Evolutionary conservation across 2,888 invertebrate genomes (phyloP), one percentile per base, ranked within the genome.

Genomic region (Syrphus vitripennis): DNA sequence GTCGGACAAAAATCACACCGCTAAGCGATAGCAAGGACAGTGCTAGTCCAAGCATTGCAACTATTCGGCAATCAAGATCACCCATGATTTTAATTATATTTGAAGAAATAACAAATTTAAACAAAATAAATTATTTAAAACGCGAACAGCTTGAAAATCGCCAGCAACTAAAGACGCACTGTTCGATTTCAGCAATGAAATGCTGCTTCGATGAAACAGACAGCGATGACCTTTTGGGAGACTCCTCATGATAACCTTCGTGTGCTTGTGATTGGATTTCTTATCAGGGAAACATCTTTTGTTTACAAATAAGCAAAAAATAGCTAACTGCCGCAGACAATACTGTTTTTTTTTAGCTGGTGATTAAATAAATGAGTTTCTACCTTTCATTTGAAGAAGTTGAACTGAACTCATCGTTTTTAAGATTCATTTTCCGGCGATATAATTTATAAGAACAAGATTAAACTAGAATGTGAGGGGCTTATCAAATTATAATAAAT

Each of bases 1-100:
- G 81, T 2, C 83, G 70, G 12, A 71, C 45, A 55, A 81, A 81
- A 12, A 81, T 67, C 29, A 77, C 55, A 1, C 81, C 67, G 31
- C 77, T 53, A 4, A 81, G 48, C 10, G 65, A 67, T 2, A 86
- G 48, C 10, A 81, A 53, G 7, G 77, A 67, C 3, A 86, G 12
- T 0, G 81, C 69, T 12, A 81, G 37, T 14, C 61, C 45, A 9
- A 81, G 29, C 48, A 81, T 77, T 24, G 72, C 84, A 12, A 86
- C 55, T 37, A 81, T 55, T 26, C 81, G 76, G 12, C 77, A 81
- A 48, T 86, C 81, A 31, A 81, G 29, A 14, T 81, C 76, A 26
- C 69, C 84, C 84, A 86, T 86, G 10, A 19, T 10, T 1, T 9
- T 9, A 9, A 7, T 40, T 3, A 26, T 26, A 26, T 9, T 40